These are phyloP conservation scores for Thripadectes ignobilis DNA, from an alignment of 2,797 vertebrate species.

Conservation along the genomic window DNA sequence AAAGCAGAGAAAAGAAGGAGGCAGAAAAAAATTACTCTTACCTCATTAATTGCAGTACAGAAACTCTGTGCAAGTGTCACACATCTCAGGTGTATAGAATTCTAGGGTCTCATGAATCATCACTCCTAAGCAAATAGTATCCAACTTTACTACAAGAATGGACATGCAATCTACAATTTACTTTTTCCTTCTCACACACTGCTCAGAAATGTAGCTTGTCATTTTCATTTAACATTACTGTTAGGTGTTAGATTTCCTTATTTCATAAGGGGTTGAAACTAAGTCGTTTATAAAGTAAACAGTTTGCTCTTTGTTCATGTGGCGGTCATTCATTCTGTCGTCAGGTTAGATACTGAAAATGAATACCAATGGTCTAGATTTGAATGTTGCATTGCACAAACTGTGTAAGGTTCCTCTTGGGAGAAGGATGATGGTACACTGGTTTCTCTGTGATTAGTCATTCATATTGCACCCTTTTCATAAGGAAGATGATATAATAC, in stretches of 20 bases:
- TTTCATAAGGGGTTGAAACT: constrained; percentile 14
- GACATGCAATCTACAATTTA: not conserved
- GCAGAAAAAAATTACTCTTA: not conserved
- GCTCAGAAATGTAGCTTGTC: not conserved
- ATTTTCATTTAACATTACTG: not conserved
- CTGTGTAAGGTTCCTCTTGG: not conserved
- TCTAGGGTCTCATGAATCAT: not conserved
- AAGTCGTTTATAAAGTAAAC: not conserved
- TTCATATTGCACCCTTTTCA: not conserved
- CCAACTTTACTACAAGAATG: not conserved
- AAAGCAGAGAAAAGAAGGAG: not conserved
- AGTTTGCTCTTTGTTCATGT: constrained; percentile 26
- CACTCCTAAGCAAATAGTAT: not conserved
- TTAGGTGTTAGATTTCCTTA: constrained; percentile 8
- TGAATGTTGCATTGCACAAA: constrained; percentile 16
- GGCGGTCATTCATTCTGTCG: constrained; percentile 7
- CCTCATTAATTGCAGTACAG: not conserved
- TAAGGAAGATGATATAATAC: not conserved
- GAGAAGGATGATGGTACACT: not conserved
- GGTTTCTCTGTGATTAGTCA: not conserved
- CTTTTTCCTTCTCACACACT: not conserved
- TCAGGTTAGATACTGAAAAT: constrained; percentile 2
- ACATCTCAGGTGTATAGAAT: not conserved
- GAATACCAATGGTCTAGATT: not conserved
- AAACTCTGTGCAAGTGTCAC: not conserved